phyloP scores from a whole-genome alignment of 2,888 invertebrate species.

The Serrognathus titanus region DNA sequence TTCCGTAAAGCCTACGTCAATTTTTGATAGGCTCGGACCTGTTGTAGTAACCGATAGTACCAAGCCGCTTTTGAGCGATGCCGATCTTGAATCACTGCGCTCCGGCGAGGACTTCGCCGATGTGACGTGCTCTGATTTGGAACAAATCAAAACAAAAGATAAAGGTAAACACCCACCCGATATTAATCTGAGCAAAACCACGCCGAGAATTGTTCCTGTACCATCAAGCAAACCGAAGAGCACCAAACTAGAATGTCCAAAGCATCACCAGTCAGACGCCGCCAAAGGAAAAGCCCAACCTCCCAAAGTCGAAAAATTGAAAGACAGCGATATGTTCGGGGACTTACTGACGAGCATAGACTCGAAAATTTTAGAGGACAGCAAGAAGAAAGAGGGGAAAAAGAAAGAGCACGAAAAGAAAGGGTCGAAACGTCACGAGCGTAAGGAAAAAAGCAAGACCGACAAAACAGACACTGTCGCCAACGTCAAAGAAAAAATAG shows the following conservation, averaged over 20 bases:
- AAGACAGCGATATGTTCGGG: conserved; percentile 26
- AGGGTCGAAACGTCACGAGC: conserved; percentile 21
- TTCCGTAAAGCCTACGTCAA: not conserved
- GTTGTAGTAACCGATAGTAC: conserved; percentile 7
- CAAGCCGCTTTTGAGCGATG: conserved; percentile 42
- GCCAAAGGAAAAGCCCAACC: not conserved
- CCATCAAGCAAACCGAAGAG: conserved; percentile 22
- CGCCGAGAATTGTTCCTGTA: conserved; percentile 22
- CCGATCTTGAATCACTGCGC: conserved; percentile 37
- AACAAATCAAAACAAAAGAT: conserved; percentile 41
- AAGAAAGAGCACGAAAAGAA: conserved; percentile 19
- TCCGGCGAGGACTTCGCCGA: conserved; percentile 19
- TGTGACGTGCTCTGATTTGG: conserved; percentile 27
- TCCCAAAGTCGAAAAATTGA: conserved; percentile 6
- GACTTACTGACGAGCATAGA: conserved; percentile 34
- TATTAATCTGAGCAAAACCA: conserved; percentile 9
- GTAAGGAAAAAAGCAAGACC: conserved; percentile 8
- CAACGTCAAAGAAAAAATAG: not conserved
- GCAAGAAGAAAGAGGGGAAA: conserved; percentile 16
- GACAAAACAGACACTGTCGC: conserved; percentile 1
- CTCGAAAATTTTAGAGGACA: conserved; percentile 28
- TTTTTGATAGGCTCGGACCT: conserved; percentile 21
- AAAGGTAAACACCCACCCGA: conserved; percentile 40
- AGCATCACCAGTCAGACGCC: not conserved
- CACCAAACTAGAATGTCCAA: not conserved